Evolutionary conservation across 2,113 vertebrate species (phyloP).

Genomic region (Camelus bactrianus): DNA sequence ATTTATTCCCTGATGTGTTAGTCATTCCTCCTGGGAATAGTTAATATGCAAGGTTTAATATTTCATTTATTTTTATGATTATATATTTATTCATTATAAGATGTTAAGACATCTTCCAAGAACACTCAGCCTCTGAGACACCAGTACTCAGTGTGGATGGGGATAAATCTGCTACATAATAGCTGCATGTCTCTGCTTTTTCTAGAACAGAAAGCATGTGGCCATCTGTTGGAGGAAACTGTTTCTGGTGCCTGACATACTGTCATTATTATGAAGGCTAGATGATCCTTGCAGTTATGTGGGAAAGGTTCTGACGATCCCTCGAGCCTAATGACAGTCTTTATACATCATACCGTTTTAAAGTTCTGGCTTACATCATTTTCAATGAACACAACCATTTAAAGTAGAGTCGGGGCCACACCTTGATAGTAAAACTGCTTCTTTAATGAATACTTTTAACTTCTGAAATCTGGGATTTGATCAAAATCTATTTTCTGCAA

Average conservation of each 20-base stretch:
- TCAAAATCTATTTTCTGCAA: not conserved
- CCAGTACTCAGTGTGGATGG: not conserved
- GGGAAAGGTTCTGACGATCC: not conserved
- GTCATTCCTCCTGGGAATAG: not conserved
- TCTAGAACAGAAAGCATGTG: not conserved
- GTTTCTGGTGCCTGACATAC: not conserved
- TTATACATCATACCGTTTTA: not conserved
- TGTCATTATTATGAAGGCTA: not conserved
- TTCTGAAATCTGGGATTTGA: not conserved
- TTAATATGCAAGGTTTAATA: not conserved
- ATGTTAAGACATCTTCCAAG: not conserved
- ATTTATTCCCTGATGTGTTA: not conserved
- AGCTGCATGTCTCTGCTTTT: not conserved
- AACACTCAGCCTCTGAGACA: not conserved
- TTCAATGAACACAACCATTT: not conserved
- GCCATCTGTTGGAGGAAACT: not conserved
- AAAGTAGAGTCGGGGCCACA: not conserved
- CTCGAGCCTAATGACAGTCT: not conserved
- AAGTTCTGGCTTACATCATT: not conserved
- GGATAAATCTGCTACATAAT: not conserved
- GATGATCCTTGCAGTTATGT: not conserved
- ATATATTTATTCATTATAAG: not conserved
- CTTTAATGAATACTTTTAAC: not conserved
- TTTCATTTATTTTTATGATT: conserved; percentile 12
- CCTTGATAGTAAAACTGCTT: not conserved